A percentile compares a stretch with the other conserved stretches of the same genome.
Evolutionary conservation across 2,113 vertebrate species (phyloP).

Genomic region (Gymnobelideus leadbeateri): DNA sequence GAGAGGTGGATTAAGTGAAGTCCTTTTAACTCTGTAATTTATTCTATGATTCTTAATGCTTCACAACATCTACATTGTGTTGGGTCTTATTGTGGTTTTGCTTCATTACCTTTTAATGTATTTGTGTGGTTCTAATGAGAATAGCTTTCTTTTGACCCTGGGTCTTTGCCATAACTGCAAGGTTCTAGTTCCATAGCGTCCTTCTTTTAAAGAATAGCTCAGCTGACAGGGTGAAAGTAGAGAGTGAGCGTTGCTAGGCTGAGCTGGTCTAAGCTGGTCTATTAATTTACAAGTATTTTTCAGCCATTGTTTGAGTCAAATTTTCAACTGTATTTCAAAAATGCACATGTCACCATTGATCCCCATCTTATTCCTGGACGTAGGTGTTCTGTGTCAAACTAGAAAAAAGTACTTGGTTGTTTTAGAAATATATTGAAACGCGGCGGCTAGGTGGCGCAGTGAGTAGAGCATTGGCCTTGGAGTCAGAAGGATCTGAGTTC

Average conservation of each 20-base stretch:
- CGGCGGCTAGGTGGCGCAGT: no score
- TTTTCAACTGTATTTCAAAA: conserved; percentile 2
- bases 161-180: conserved; percentile 17
- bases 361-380: background rate
- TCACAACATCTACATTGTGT: background rate
- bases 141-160: conserved; percentile 7
- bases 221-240: conserved; percentile 2
- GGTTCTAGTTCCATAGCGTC: conserved; percentile 26
- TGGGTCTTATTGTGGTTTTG: background rate
- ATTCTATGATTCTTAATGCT: conserved; percentile 37
- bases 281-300: background rate
- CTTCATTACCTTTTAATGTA: conserved; percentile 31
- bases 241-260: background rate
- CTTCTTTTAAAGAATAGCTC: conserved; percentile 31
- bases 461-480: no score
- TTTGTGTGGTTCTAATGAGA: conserved; percentile 52
- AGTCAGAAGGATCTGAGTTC: no score
- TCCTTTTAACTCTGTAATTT: background rate
- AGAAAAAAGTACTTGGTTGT: conserved; percentile 40
- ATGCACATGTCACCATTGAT: background rate
- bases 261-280: background rate
- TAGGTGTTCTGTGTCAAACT: conserved; percentile 14
- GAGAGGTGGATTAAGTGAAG: background rate
- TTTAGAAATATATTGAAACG: background rate
- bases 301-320: conserved; percentile 13